phyloP scores from a whole-genome alignment of 2,888 invertebrate species.

The Copidosoma aretas region DNA sequence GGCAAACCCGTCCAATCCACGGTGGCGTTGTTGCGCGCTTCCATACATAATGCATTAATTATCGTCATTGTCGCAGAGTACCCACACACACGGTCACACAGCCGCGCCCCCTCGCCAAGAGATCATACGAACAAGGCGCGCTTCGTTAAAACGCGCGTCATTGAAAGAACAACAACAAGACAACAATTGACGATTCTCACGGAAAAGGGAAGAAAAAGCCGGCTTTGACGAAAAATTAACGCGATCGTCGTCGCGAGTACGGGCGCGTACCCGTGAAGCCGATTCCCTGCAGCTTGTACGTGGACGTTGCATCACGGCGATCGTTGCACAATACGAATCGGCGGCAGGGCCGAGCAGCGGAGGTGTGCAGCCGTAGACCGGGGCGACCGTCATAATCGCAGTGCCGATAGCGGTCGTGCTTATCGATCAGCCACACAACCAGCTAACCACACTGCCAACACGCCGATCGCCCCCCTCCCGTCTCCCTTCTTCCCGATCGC shows the following conservation, averaged over 20 bases:
- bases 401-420: conserved; percentile 95
- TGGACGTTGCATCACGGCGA: too few relatives aligned
- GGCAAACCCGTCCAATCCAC: not conserved
- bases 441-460: conserved; percentile 99
- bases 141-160: too few relatives aligned
- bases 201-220: too few relatives aligned
- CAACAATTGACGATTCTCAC: too few relatives aligned
- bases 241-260: too few relatives aligned
- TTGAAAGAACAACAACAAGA: too few relatives aligned
- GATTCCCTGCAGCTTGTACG: too few relatives aligned
- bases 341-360: not conserved
- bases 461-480: conserved; percentile 64
- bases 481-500: not conserved
- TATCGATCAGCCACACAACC: conserved; percentile 79
- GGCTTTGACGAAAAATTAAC: too few relatives aligned
- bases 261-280: too few relatives aligned
- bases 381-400: conserved; percentile 79
- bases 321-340: too few relatives aligned
- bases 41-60: not conserved
- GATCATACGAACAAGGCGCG: too few relatives aligned
- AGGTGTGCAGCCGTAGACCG: conserved; percentile 45
- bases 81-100: not conserved
- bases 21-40: not conserved
- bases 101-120: too few relatives aligned
- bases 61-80: not conserved